phyloP scores from a whole-genome alignment of 2,888 invertebrate species.

The Dascillus cervinus region DNA sequence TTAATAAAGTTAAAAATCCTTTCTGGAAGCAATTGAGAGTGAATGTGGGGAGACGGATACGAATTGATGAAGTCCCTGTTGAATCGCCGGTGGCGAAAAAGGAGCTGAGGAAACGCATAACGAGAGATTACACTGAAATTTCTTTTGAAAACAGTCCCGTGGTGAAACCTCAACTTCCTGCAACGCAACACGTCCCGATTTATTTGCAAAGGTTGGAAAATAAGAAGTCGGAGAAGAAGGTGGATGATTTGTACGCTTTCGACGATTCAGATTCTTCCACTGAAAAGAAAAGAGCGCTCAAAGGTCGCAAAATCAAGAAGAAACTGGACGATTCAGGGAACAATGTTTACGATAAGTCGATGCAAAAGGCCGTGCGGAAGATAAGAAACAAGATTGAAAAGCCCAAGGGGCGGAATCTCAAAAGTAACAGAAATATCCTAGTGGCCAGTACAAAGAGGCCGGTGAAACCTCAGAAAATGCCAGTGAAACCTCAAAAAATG shows the following conservation, averaged over 20 bases:
- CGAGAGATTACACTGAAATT: constrained; percentile 13
- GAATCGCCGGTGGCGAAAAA: background rate
- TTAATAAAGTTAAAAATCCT: no score
- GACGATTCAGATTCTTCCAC: constrained; percentile 14
- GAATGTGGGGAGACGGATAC: no score
- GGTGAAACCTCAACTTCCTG: background rate
- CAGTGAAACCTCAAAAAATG: no score
- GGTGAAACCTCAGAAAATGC: no score
- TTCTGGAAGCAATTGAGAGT: no score
- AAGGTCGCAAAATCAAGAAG: background rate
- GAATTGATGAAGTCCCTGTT: no score
- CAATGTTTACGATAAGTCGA: constrained; percentile 11
- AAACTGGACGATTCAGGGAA: constrained; percentile 6
- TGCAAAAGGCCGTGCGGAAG: constrained; percentile 11
- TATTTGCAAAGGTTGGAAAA: constrained; percentile 14
- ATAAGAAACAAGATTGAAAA: constrained; percentile 5
- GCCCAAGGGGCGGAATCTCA: constrained; percentile 1
- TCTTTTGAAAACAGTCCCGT: constrained; percentile 2
- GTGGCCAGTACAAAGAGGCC: no score
- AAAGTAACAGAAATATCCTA: no score
- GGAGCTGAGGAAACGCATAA: constrained; percentile 8
- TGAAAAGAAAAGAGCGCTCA: constrained; percentile 5
- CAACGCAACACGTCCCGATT: constrained; percentile 12
- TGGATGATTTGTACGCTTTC: constrained; percentile 11
- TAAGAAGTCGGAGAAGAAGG: background rate